Conservation (phyloP, 2,888 invertebrate species). For the Pristionchus exspectatus region DNA sequence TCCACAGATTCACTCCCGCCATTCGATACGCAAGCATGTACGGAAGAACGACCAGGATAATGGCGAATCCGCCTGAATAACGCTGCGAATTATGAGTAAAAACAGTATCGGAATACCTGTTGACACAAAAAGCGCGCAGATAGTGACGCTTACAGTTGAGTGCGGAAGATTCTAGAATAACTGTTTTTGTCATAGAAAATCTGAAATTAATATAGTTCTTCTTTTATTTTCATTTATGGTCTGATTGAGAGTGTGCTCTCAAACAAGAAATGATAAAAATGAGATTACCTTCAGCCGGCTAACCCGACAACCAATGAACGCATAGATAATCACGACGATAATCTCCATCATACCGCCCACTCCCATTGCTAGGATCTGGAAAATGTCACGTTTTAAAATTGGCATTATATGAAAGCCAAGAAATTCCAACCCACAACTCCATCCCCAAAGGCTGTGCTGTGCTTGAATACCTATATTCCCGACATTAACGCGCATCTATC, state of each 20-base stretch:
- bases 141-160: not conserved
- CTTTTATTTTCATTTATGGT: no score
- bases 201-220: no score
- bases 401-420: not conserved
- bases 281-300: slow-evolving; percentile 1
- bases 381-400: not conserved
- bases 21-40: not conserved
- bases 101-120: not conserved
- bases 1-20: not conserved
- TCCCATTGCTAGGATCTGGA: not conserved
- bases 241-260: no score
- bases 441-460: no score
- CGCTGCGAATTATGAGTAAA: not conserved
- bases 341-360: not conserved
- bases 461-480: no score
- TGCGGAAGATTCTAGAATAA: slow-evolving; percentile 10
- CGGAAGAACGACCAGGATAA: not conserved
- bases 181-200: no score
- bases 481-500: not conserved
- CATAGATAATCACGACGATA: not conserved
- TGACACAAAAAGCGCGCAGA: not conserved
- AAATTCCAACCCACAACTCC: no score
- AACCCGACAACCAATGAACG: not conserved
- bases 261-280: no score
- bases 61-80: not conserved